Evolutionary conservation across 2,888 invertebrate genomes (phyloP).

Genomic region (Acanthoscelides obtectus): DNA sequence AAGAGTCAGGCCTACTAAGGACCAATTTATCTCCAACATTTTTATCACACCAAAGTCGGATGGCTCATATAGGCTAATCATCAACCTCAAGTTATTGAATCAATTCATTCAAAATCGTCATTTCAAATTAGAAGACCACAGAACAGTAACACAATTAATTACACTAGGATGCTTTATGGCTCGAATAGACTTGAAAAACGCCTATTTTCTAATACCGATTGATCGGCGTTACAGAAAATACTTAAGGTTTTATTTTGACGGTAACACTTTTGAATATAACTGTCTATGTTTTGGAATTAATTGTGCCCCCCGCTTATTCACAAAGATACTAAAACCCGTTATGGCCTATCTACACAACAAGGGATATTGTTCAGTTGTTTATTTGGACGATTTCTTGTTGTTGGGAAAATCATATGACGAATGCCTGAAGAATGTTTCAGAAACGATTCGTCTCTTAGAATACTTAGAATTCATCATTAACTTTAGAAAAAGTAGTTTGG

Average conservation of each 20-base stretch:
- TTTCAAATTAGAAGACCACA: slow-evolving; percentile 6
- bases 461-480: neutral
- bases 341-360: neutral
- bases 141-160: too few species aligned
- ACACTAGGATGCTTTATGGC: neutral
- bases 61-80: too few species aligned
- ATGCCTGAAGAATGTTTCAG: slow-evolving; percentile 5
- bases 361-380: slow-evolving; percentile 5
- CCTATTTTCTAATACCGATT: too few species aligned
- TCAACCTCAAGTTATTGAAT: neutral
- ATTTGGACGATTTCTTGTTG: slow-evolving; percentile 9
- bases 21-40: too few species aligned
- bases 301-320: neutral
- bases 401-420: slow-evolving; percentile 1
- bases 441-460: too few species aligned
- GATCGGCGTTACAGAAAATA: neutral
- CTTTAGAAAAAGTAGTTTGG: slow-evolving; percentile 5
- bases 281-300: too few species aligned
- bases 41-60: too few species aligned
- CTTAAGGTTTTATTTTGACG: neutral
- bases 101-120: neutral
- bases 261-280: too few species aligned
- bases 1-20: neutral
- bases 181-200: neutral
- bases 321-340: slow-evolving; percentile 5